These are phyloP conservation scores for Yponomeuta plumbellus DNA, from an alignment of 2,888 invertebrate species.

Conservation along the genomic window DNA sequence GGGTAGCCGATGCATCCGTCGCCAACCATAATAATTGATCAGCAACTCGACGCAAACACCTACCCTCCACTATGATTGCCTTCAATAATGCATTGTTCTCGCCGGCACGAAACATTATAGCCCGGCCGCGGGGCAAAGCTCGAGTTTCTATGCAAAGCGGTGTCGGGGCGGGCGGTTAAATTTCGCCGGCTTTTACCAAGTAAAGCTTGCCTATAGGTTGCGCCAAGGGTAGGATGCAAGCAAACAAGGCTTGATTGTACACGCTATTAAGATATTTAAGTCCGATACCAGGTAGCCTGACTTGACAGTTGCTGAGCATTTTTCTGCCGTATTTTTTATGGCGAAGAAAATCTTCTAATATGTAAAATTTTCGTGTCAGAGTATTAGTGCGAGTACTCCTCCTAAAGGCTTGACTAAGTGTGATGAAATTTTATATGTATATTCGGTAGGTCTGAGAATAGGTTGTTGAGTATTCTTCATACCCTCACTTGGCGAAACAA, in stretches of 20 bases:
- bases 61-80: slow-evolving; percentile 59
- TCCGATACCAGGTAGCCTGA: slow-evolving; percentile 41
- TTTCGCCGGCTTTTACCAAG: slow-evolving; percentile 17
- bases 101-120: slow-evolving; percentile 47
- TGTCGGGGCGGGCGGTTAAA: slow-evolving; percentile 25
- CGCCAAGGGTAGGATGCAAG: slow-evolving; percentile 38
- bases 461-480: no score
- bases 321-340: background rate
- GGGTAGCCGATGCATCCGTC: slow-evolving; percentile 26
- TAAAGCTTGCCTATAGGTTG: slow-evolving; percentile 34
- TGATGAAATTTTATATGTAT: no score
- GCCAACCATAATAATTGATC: slow-evolving; percentile 54
- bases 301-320: slow-evolving; percentile 30
- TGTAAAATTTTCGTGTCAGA: no score
- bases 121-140: slow-evolving; percentile 29
- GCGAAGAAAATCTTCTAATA: no score
- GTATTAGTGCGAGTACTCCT: no score
- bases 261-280: slow-evolving; percentile 59
- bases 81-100: slow-evolving; percentile 59
- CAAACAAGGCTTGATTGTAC: slow-evolving; percentile 58
- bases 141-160: slow-evolving; percentile 13
- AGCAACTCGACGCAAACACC: slow-evolving; percentile 58
- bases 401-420: no score
- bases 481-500: no score
- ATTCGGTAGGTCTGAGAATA: no score